Conservation (phyloP, 1,140 invertebrate species). For the Nilaparvata lugens region DNA sequence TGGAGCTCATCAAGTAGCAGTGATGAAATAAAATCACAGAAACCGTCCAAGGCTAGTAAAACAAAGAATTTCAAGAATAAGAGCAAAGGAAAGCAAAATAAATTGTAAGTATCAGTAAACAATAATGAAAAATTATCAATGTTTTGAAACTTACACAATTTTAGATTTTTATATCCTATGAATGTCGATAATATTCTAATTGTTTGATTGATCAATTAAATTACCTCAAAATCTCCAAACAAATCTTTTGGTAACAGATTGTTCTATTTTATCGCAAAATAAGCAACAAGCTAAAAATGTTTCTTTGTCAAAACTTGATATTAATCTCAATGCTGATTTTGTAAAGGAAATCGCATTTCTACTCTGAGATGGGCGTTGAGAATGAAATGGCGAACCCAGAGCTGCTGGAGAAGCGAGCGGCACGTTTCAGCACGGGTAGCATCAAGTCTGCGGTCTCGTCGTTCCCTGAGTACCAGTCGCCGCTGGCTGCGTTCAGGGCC, state of each 20-base stretch:
- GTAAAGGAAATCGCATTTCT: slow-evolving; percentile 44
- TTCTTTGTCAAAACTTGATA: too few relatives aligned
- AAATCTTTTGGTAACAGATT: too few relatives aligned
- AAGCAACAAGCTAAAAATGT: too few relatives aligned
- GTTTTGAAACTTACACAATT: too few relatives aligned
- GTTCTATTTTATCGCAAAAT: too few relatives aligned
- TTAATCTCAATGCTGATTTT: too few relatives aligned
- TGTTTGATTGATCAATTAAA: too few relatives aligned
- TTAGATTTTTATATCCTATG: too few relatives aligned
- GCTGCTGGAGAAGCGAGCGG: slow-evolving; percentile 73
- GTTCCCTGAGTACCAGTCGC: slow-evolving; percentile 31
- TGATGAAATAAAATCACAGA: slow-evolving; percentile 18
- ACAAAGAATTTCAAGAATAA: slow-evolving; percentile 7
- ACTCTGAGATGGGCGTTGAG: slow-evolving; percentile 50
- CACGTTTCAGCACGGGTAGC: slow-evolving; percentile 54
- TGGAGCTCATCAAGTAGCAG: slow-evolving; percentile 20
- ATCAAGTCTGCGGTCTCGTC: slow-evolving; percentile 7
- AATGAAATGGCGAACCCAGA: slow-evolving; percentile 40
- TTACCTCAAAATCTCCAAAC: too few relatives aligned
- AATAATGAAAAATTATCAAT: too few relatives aligned
- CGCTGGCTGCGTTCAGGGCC: slow-evolving; percentile 29
- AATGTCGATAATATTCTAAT: too few relatives aligned
- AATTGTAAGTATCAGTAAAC: slow-evolving; percentile 1
- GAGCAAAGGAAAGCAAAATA: slow-evolving; percentile 5
- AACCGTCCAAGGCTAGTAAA: slow-evolving; percentile 12